A percentile compares a stretch with the other conserved stretches of the same genome.
phyloP scores from a whole-genome alignment of 2,113 vertebrate species.

The Empidonax alnorum region DNA sequence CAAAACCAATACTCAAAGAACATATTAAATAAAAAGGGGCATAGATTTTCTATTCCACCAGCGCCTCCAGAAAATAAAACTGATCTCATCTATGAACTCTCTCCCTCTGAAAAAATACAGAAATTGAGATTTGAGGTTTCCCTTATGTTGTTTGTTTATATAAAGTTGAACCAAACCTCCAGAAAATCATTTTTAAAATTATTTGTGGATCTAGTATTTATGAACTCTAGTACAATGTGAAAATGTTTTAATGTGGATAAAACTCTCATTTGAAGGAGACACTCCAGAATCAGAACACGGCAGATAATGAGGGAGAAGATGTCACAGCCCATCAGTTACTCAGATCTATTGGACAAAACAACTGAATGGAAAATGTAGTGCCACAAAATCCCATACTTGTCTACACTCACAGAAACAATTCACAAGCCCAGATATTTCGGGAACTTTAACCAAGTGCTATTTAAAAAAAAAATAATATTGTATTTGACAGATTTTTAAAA shows the following conservation, averaged over 20 bases:
- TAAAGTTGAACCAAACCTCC: background rate
- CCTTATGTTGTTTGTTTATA: background rate
- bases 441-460: background rate
- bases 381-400: background rate
- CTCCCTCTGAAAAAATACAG: background rate
- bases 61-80: background rate
- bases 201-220: background rate
- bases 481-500: background rate
- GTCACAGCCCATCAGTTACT: conserved; percentile 16
- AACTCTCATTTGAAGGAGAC: conserved; percentile 13
- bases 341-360: conserved; percentile 7
- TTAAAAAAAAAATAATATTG: background rate
- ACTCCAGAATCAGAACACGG: background rate
- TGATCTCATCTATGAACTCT: background rate
- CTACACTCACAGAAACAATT: background rate
- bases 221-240: background rate
- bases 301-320: conserved; percentile 15
- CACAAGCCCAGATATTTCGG: background rate
- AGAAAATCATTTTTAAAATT: background rate
- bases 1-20: background rate
- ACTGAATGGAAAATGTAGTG: conserved; percentile 25
- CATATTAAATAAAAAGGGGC: background rate
- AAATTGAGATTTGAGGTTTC: background rate
- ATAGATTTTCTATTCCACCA: background rate
- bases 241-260: background rate